A percentile compares a stretch with the other conserved stretches of the same genome.
These are phyloP conservation scores for Tetramorium alpestre DNA, from an alignment of 1,140 invertebrate species.

Conservation along the genomic window DNA sequence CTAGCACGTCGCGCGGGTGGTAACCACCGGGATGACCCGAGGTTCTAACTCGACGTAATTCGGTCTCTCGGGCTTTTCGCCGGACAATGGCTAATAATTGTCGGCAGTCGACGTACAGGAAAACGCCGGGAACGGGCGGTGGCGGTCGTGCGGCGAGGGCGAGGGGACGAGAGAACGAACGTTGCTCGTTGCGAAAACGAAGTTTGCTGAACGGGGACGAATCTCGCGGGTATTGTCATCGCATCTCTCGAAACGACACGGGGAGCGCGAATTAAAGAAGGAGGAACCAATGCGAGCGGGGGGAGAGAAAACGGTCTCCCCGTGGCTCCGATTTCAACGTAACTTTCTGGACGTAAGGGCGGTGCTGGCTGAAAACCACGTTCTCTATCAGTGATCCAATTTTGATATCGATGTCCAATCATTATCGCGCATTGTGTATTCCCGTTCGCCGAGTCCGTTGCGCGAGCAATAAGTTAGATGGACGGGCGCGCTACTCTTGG, in stretches of 20 bases:
- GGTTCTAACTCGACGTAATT: conserved; percentile 75
- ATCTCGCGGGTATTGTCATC: conserved; percentile 83
- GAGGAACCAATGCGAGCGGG: neutral
- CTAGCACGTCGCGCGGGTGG: conserved; percentile 29
- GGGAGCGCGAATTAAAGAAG: conserved; percentile 43
- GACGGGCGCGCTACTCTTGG: neutral
- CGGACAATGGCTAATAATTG: conserved; percentile 84
- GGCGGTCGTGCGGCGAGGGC: conserved; percentile 36
- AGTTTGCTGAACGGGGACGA: conserved; percentile 81
- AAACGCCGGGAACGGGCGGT: conserved; percentile 70
- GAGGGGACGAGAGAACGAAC: conserved; percentile 33
- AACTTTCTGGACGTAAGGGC: neutral
- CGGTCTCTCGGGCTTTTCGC: conserved; percentile 78
- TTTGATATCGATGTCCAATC: conserved; percentile 27
- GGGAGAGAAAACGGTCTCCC: neutral
- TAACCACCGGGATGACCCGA: conserved; percentile 50
- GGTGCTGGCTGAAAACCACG: neutral
- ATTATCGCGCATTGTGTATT: conserved; percentile 40
- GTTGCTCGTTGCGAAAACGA: conserved; percentile 73
- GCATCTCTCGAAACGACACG: conserved; percentile 72
- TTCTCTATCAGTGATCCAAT: conserved; percentile 28
- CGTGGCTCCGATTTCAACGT: conserved; percentile 34
- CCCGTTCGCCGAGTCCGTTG: neutral
- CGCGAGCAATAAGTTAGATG: conserved; percentile 38
- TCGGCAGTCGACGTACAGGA: conserved; percentile 75